Percentiles rank a stretch among this genome's conserved stretches.
Evolutionary conservation across 1,140 invertebrate genomes (phyloP).

Genomic region (Oryzaephilus surinamensis): DNA sequence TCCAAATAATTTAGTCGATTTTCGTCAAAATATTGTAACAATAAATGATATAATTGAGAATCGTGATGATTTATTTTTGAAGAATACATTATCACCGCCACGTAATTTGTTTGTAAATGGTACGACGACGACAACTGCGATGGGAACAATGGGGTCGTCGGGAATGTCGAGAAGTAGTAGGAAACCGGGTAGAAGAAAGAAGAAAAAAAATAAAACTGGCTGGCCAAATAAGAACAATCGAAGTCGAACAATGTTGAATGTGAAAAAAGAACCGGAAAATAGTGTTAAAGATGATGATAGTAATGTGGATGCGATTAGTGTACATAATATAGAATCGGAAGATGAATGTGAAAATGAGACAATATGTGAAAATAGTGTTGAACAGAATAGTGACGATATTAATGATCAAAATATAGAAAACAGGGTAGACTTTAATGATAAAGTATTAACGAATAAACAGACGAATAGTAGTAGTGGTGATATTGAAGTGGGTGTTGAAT

Average conservation of each 20-base stretch:
- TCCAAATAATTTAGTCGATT: background rate
- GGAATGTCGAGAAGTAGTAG: conserved; percentile 13
- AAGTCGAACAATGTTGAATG: conserved; percentile 1
- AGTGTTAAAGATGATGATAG: conserved; percentile 14
- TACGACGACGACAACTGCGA: no score
- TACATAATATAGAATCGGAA: conserved; percentile 12
- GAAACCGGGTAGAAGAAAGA: conserved; percentile 24
- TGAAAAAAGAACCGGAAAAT: background rate
- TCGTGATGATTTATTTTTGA: no score
- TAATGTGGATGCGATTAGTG: conserved; percentile 13
- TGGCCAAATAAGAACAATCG: conserved; percentile 47
- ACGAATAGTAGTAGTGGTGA: conserved; percentile 17
- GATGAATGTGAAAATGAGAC: conserved; percentile 20
- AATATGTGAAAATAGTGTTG: conserved; percentile 13
- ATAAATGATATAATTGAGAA: background rate
- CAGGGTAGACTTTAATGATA: no score
- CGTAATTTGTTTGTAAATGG: no score
- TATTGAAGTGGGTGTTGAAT: conserved; percentile 10
- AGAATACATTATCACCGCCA: no score
- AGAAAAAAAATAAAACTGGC: conserved; percentile 46
- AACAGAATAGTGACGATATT: conserved; percentile 11
- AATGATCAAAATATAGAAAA: conserved; percentile 9
- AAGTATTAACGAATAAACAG: conserved; percentile 23
- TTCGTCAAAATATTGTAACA: background rate
- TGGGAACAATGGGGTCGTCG: no score